Evolutionary conservation across 2,888 invertebrate species (phyloP).

Genomic region (Stictocephala bisonia): DNA sequence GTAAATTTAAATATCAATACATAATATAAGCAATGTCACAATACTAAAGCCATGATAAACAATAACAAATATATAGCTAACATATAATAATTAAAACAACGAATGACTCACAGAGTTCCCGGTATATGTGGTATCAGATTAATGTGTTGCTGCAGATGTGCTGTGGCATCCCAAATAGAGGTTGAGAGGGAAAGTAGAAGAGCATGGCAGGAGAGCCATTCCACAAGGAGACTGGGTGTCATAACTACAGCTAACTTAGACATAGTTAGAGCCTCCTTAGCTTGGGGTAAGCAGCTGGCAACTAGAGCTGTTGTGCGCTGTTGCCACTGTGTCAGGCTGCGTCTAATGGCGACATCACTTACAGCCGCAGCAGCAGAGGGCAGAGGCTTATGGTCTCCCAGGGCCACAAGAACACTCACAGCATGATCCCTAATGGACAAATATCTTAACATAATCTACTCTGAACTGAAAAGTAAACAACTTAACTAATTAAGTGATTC

Average conservation of each 20-base stretch:
- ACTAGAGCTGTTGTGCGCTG: background rate
- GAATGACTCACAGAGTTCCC: constrained; percentile 24
- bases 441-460: background rate
- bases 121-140: background rate
- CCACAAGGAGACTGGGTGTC: constrained; percentile 67
- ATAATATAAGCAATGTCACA: too few relatives aligned
- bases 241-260: constrained; percentile 67
- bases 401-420: background rate
- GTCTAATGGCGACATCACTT: background rate
- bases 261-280: constrained; percentile 14
- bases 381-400: background rate
- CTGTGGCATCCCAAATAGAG: constrained; percentile 62
- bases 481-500: background rate
- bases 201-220: constrained; percentile 68
- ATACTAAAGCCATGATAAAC: too few relatives aligned
- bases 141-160: constrained; percentile 62
- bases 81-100: background rate
- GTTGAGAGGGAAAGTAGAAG: constrained; percentile 67
- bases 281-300: background rate
- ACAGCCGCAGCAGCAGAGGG: background rate
- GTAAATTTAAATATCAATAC: too few relatives aligned
- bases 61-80: background rate
- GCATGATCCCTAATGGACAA: background rate
- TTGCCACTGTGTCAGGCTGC: background rate
- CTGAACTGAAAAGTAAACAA: background rate